Percentiles rank a stretch among this genome's conserved stretches.
These are phyloP conservation scores for Gryllus longicercus DNA, from an alignment of 2,888 invertebrate genomes.

Conservation along the genomic window DNA sequence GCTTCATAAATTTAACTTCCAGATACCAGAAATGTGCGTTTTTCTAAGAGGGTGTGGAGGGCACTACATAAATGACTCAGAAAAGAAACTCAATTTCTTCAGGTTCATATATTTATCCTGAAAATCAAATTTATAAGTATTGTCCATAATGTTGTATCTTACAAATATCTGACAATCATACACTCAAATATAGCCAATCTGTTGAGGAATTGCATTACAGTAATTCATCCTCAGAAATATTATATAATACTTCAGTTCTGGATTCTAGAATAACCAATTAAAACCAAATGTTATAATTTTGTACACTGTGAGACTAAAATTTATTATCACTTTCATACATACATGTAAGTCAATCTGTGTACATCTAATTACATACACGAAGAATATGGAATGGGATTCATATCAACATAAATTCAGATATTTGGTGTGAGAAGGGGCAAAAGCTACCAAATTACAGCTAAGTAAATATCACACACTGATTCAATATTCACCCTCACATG, in stretches of 20 bases:
- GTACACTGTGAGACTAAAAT: conserved; percentile 1
- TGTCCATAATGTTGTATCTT: conserved; percentile 17
- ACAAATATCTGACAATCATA: neutral
- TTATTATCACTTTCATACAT: neutral
- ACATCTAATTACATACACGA: too few relatives aligned
- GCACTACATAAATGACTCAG: neutral
- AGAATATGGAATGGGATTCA: too few relatives aligned
- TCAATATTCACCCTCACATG: neutral
- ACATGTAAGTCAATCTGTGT: neutral
- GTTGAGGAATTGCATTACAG: neutral
- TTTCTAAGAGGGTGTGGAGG: too few relatives aligned
- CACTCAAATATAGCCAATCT: neutral
- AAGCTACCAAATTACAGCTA: neutral
- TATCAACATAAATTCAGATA: too few relatives aligned
- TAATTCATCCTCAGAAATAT: neutral
- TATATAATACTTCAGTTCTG: neutral
- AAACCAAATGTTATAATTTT: neutral
- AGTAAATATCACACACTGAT: neutral
- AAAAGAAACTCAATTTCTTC: neutral
- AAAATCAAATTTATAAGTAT: neutral
- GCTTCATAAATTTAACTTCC: neutral
- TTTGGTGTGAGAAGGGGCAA: too few relatives aligned
- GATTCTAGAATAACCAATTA: neutral
- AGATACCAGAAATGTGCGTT: neutral
- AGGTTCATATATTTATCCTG: neutral